These are phyloP conservation scores for Gnathonemus longibarbis DNA, from an alignment of 2,113 vertebrate genomes.

Conservation along the genomic window DNA sequence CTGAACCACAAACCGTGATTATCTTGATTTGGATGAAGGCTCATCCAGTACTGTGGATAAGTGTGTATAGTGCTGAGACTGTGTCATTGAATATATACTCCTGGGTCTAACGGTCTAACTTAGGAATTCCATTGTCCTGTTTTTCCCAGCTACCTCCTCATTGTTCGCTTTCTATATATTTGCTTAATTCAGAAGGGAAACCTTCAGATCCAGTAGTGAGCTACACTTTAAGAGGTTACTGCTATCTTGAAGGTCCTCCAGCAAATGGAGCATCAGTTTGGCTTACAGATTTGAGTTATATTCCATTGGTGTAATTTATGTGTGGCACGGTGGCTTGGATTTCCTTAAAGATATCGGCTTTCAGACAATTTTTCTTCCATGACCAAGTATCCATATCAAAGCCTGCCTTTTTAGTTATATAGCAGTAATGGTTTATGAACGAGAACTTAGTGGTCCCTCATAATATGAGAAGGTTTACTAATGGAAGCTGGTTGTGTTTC, in stretches of 20 bases:
- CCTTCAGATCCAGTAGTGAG: not conserved
- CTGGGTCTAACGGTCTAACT: not conserved
- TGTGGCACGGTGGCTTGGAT: not conserved
- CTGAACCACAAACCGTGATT: not conserved
- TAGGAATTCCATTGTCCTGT: not conserved
- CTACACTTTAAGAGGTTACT: not conserved
- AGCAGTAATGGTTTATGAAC: not conserved
- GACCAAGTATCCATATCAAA: not conserved
- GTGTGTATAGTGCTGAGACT: not conserved
- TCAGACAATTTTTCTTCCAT: not conserved
- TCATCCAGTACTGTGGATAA: not conserved
- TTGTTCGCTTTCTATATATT: not conserved
- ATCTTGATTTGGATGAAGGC: not conserved
- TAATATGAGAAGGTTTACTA: not conserved
- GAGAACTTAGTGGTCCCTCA: not conserved
- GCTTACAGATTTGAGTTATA: not conserved
- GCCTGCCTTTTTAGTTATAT: not conserved
- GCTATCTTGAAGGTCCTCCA: not conserved
- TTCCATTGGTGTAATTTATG: not conserved
- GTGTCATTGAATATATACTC: not conserved
- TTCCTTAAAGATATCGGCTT: not conserved
- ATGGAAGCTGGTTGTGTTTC: not conserved
- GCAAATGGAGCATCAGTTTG: not conserved
- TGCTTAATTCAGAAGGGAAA: not conserved
- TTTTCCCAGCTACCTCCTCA: not conserved